Evolutionary conservation across 1,140 invertebrate genomes (phyloP), one percentile per base, ranked within the genome.

Genomic region (Linepithema humile): DNA sequence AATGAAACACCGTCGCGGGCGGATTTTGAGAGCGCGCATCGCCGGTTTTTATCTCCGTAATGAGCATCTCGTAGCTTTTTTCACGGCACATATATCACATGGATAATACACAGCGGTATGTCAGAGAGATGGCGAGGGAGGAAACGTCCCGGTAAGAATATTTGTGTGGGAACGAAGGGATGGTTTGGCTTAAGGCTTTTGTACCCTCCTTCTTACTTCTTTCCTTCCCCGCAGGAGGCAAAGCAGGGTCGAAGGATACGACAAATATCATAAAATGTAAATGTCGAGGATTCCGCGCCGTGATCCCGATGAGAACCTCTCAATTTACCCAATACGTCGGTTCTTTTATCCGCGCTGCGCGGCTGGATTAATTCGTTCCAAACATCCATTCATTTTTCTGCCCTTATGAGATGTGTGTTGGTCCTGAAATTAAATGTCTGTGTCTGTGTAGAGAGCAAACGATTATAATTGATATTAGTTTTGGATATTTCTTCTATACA

Each of bases 261-360:
- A 85, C 86, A 90, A 90, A 90, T 88, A 90, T 90, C 84, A 82
- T 87, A 90, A 90, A 90, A 90, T 90, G 86, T 88, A 90, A 90
- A 90, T 89, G 75, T 78, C 82, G 43, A 59, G 78, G 75, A 84
- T 86, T 86, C 64, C 7, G 64, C 84, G 43, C 43, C 40, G 43
- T 72, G 73, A 89, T 87, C 77, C 57, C 17, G 23, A 48, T 59
- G 67, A 85, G 85, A 87, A 85, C 55, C 73, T 88, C 77, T 88
- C 83, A 84, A 89, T 89, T 86, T 88, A 59, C 84, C 87, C 69
- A 89, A 89, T 40, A 50, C 57, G 60, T 20, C 45, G 26, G n/a
- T 59, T 48, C 20, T 82, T 88, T 82, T 82, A 87, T 88, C 55
- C 64, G 60, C 70, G 20, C 48, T 88, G 75, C 69, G 43, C 45